Evolutionary conservation across 2,888 invertebrate species (phyloP), one percentile per base, ranked within the genome.

Genomic region (Mycalesis mineus): DNA sequence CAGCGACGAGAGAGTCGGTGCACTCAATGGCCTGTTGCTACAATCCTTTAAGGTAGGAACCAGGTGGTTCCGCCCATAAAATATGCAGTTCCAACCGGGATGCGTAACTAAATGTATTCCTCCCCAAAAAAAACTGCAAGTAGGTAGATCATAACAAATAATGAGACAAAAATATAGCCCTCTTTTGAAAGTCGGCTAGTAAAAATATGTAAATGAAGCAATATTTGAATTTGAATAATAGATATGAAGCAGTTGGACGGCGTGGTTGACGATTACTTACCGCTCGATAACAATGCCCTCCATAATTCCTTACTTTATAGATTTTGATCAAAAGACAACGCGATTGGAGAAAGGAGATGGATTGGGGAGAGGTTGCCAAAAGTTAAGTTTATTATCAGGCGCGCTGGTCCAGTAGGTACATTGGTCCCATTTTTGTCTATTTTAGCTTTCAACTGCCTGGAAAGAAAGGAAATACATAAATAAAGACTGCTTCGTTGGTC

Each of bases 261-360:
- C 41, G 40, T 11, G 52, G 28, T 41, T 44, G 40, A 55, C 44
- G 53, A 57, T 48, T 48, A 54, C 54, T 58, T 44, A 54, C 54
- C 31, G 33, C 48, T 57, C 41, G 41, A 57, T 53, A 57, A 48
- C 48, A 48, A 48, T 48, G 53, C 42, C 36, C 40, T 57, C 40
- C 11, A 48, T 53, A 53, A 57, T 42, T 42, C 47, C 57, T 53
- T 53, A 47, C 47, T 53, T 53, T 41, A 53, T 53, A 57, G 53
- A 41, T 53, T 41, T 29, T 15, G 57, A 53, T 53, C 57, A 48
- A 33, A 36, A 14, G 39, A 33, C 52, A 47, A 37, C 39, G 39
- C 39, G 13, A 29, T 9, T 14, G 40, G 52, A 51, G 33, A 31
- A 29, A 29, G 42, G 9, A 28, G 5, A 33, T 22, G 33, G 15